Conservation (phyloP, 35 echinoderm and acorn worm genomes). For the Lytechinus variegatus region DNA sequence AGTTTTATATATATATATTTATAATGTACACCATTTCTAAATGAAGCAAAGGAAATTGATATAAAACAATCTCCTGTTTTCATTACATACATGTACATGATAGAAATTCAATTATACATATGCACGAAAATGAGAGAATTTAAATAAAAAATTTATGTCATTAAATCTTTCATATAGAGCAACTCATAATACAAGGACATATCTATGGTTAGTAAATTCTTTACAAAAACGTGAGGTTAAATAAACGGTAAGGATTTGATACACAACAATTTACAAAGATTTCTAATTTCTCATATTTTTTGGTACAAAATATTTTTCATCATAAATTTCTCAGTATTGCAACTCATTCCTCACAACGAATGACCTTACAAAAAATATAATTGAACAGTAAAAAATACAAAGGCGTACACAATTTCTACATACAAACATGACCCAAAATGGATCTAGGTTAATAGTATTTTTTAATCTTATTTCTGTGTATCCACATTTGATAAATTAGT, state of each 20-base stretch:
- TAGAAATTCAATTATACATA: conserved; percentile 27
- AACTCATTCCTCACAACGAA: not conserved
- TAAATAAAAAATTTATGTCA: conserved; percentile 2
- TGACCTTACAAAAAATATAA: conserved; percentile 14
- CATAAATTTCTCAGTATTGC: conserved; percentile 23
- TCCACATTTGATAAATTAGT: not conserved
- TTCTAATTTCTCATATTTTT: conserved; percentile 23
- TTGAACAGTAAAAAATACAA: conserved; percentile 24
- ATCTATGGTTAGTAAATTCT: not conserved
- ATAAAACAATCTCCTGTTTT: not conserved
- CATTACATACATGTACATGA: not conserved
- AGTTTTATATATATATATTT: conserved; percentile 55
- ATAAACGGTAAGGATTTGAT: not conserved
- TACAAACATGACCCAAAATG: not conserved
- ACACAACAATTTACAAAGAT: not conserved
- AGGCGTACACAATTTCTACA: not conserved
- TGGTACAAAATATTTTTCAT: conserved; percentile 15
- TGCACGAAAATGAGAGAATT: conserved; percentile 17
- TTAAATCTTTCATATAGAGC: conserved; percentile 25
- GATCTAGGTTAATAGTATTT: not conserved
- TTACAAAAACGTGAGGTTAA: not conserved
- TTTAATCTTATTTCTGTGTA: not conserved
- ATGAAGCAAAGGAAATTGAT: conserved; percentile 39
- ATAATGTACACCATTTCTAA: conserved; percentile 52
- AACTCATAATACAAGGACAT: not conserved